Percentiles rank a stretch among this genome's conserved stretches.
phyloP scores from a whole-genome alignment of 2,113 vertebrate genomes.

The Labeo catla region DNA sequence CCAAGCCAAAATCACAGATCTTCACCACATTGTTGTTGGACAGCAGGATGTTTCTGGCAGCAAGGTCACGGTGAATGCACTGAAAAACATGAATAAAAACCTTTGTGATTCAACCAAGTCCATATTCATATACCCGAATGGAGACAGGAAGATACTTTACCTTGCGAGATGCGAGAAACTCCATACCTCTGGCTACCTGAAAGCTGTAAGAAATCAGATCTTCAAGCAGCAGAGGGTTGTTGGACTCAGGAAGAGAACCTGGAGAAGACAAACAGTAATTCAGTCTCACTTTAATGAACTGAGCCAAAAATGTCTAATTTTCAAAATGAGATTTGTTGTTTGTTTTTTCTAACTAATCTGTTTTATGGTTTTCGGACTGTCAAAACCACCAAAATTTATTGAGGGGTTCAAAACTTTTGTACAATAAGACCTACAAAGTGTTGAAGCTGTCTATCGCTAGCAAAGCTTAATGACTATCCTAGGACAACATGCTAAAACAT shows the following conservation, averaged over 20 bases:
- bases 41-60: slow-evolving; percentile 91
- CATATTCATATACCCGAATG: slow-evolving; percentile 9
- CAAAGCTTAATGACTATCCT: too few species aligned
- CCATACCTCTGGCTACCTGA: slow-evolving; percentile 95
- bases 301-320: background rate
- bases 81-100: slow-evolving; percentile 56
- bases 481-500: too few species aligned
- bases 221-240: slow-evolving; percentile 82
- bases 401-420: too few species aligned
- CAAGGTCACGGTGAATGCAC: slow-evolving; percentile 96
- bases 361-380: too few species aligned
- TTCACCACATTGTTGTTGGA: slow-evolving; percentile 96
- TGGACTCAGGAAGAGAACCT: slow-evolving; percentile 18
- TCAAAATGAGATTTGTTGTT: background rate
- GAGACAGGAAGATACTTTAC: slow-evolving; percentile 64
- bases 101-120: background rate
- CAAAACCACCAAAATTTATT: too few species aligned
- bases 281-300: background rate
- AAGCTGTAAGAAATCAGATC: slow-evolving; percentile 96
- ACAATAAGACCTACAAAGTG: too few species aligned
- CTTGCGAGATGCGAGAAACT: slow-evolving; percentile 94
- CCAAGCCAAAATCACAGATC: slow-evolving; percentile 96
- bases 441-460: too few species aligned
- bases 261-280: background rate
- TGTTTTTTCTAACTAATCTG: too few species aligned